Evolutionary conservation across 1,140 invertebrate species (phyloP), one percentile per base, ranked within the genome.

Genomic region (Eurosta solidaginis): DNA sequence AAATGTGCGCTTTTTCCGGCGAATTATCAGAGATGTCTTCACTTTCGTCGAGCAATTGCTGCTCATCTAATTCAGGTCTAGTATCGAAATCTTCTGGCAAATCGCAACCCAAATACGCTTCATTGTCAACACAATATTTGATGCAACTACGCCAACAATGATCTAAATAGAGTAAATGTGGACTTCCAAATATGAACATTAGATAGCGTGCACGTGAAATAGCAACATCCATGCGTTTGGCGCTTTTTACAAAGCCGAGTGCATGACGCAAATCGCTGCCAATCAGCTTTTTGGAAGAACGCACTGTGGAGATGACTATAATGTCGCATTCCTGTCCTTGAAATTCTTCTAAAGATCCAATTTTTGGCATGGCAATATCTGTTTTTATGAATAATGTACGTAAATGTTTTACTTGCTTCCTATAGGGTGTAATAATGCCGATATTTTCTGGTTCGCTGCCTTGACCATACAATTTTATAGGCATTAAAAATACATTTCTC

Each of bases 291-390:
- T 89, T 88, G 12, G 88, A 85, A 0, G 93, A 92, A 78, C 96
- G 91, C 1, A 98, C 97, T 0, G 95, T 94, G 3, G 95, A 96
- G 50, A 99, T 89, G 1, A 98, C 92, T 45, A 98, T 95, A 2
- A 96, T 91, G 59, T 93, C 92, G 76, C 93, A 90, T 88, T 98
- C 97, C 89, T 87, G 86, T 6, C 97, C 97, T 89, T 99, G 97
- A 87, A 98, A 98, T 86, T 98, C 97, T 90, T 99, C 97, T 1
- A 98, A 96, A 7, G 95, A 95, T 0, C 96, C 97, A 47, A 98
- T 91, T 91, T 97, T 96, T 3, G 95, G 94, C 78, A 91, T 83
- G 9, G 92, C 84, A n/a, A 92, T 90, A 79, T 94, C 89, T 14
- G 92, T 91, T 20, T 89, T 88, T 10, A 81, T 76, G 25, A 87